A percentile compares a stretch with the other conserved stretches of the same genome.
Conservation (phyloP, 2,888 invertebrate genomes). For the Tenthredo livida region DNA sequence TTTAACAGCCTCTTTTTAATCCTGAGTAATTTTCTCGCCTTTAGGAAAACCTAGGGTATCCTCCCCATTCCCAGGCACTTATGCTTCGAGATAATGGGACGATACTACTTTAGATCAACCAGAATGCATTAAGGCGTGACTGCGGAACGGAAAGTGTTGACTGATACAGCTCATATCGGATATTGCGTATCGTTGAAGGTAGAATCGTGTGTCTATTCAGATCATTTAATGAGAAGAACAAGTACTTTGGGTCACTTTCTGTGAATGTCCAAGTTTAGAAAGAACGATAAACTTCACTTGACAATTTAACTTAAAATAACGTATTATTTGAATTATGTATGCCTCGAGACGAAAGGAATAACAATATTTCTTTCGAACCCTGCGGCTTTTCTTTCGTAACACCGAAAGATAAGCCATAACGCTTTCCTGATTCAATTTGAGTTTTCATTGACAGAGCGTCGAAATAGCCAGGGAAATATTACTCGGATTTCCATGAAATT, state of each 20-base stretch:
- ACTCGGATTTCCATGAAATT: constrained; percentile 34
- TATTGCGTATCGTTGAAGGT: not conserved
- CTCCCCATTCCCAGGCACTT: constrained; percentile 1
- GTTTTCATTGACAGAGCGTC: constrained; percentile 26
- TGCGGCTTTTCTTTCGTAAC: not conserved
- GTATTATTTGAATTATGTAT: not conserved
- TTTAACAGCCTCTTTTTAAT: constrained; percentile 42
- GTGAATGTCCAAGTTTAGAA: not conserved
- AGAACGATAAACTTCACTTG: not conserved
- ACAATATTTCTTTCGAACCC: not conserved
- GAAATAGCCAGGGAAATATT: constrained; percentile 39
- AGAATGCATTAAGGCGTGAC: not conserved
- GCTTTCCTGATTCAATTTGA: constrained; percentile 28
- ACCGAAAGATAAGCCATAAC: constrained; percentile 17
- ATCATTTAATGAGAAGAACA: not conserved
- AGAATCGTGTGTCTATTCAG: not conserved
- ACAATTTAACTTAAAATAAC: not conserved
- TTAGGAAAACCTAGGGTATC: constrained; percentile 6
- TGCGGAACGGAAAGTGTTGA: not conserved
- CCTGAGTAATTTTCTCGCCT: constrained; percentile 45
- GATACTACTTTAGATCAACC: not conserved
- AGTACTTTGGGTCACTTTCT: not conserved
- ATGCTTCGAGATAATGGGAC: constrained; percentile 24
- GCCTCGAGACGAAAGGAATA: not conserved
- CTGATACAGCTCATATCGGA: not conserved